phyloP scores from a whole-genome alignment of 2,888 invertebrate species.

The Cistogaster globosa region DNA sequence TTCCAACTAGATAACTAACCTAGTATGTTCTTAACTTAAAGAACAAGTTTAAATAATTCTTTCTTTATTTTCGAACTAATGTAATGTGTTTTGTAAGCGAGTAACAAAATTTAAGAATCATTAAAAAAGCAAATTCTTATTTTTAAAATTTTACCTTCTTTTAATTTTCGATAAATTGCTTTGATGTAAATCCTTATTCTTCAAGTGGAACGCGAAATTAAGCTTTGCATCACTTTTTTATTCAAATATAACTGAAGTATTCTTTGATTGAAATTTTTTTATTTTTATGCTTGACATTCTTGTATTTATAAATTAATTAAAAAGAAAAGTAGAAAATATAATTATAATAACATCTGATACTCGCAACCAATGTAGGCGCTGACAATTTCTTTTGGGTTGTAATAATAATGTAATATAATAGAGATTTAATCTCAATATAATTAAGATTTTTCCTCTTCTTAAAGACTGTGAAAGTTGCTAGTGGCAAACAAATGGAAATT shows the following conservation, averaged over 20 bases:
- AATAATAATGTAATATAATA: constrained; percentile 45
- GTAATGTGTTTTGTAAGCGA: too few species aligned
- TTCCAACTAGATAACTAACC: too few species aligned
- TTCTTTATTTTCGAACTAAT: too few species aligned
- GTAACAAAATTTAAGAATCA: too few species aligned
- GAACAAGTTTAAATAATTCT: too few species aligned
- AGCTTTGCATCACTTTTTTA: neutral
- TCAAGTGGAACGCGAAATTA: too few species aligned
- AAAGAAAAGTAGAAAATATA: neutral
- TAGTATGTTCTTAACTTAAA: too few species aligned
- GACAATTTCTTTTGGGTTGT: constrained; percentile 31
- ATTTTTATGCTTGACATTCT: neutral
- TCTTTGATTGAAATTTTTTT: constrained; percentile 10
- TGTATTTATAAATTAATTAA: constrained; percentile 13
- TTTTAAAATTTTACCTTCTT: too few species aligned
- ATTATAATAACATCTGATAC: neutral
- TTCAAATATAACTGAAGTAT: neutral
- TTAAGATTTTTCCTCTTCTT: constrained; percentile 42
- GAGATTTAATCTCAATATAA: constrained; percentile 47
- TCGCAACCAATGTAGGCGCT: neutral
- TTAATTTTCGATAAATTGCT: too few species aligned
- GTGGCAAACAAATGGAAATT: constrained; percentile 22
- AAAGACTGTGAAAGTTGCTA: constrained; percentile 14
- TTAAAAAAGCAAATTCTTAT: too few species aligned
- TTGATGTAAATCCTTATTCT: too few species aligned